Evolutionary conservation across 2,888 invertebrate species (phyloP), one percentile per base, ranked within the genome.

Genomic region (Sycophila texana): DNA sequence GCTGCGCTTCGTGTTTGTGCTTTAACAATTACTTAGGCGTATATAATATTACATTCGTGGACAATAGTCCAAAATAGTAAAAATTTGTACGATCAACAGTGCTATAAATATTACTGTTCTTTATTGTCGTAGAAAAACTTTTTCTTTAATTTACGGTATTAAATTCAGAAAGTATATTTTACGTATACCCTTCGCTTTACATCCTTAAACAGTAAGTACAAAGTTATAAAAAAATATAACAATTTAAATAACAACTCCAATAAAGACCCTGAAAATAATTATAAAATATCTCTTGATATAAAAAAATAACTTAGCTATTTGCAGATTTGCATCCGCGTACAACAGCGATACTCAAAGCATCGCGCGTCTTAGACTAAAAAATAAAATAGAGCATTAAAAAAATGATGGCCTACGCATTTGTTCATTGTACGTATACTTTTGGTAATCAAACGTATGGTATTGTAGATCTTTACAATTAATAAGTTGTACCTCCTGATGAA

Each of bases 171-270:
- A 39, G 7, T 39, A 39, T 39, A 39, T 39, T 7, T 10, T 39
- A 39, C 39, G 39, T 39, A 10, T 39, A 39, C 39, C 10, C 39
- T 39, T 39, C 10, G 39, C 10, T 39, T 18, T 47, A 63, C 5
- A 47, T 13, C 39, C 63, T 63, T 63, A 63, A 53, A 14, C 47
- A n/a, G 39, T 61, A 63, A 68, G 68, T 75, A 75, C 68, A 68
- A 22, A n/a, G 39, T 13, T 63, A 47, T 57, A 71, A 65, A 57
- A 77, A 77, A 77, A 55, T 77, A 58, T 61, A 67, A 70, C 76
- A 22, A 63, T 16, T 53, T 53, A 14, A 72, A 63, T n/a, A 53
- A 14, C 20, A 70, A 55, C 26, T 14, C 22, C 57, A n/a, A 49
- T 66, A 10, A 47, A 53, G 18, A 47, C 61, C 12, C 4, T 18